Conservation (phyloP, 1,140 invertebrate species). For the Lycorma delicatula region DNA sequence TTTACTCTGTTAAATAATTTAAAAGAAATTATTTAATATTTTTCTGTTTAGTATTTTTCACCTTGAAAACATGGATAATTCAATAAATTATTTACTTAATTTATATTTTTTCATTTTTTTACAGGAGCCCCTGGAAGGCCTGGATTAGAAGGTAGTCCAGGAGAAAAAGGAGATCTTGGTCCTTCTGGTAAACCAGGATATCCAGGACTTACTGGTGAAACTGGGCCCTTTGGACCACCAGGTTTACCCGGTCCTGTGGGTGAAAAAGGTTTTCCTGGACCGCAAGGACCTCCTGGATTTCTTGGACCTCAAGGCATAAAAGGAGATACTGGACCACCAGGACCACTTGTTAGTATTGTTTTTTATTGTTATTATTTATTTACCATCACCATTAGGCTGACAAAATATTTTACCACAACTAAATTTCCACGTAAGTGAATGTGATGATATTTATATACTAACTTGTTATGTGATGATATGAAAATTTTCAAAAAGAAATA, state of each 20-base stretch:
- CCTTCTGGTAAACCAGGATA: slow-evolving; percentile 13
- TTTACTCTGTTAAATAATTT: too few species aligned
- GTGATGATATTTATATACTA: too few species aligned
- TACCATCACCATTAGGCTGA: too few species aligned
- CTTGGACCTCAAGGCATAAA: slow-evolving; percentile 28
- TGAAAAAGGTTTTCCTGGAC: slow-evolving; percentile 20
- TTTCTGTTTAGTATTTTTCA: too few species aligned
- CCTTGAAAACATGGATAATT: too few species aligned
- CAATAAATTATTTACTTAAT: not conserved
- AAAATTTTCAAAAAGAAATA: too few species aligned
- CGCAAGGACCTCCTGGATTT: slow-evolving; percentile 22
- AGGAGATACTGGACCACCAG: slow-evolving; percentile 32
- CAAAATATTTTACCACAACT: too few species aligned
- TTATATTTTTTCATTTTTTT: slow-evolving; percentile 18
- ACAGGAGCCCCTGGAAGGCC: slow-evolving; percentile 48
- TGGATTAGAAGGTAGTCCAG: slow-evolving; percentile 17
- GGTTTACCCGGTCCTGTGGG: slow-evolving; percentile 34
- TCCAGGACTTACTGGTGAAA: slow-evolving; percentile 36
- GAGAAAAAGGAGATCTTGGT: slow-evolving; percentile 27
- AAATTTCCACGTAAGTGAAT: too few species aligned
- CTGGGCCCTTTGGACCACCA: slow-evolving; percentile 42
- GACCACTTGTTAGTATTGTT: slow-evolving; percentile 20
- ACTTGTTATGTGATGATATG: too few species aligned
- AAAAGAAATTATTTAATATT: too few species aligned
- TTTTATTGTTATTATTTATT: too few species aligned